Evolutionary conservation across 2,797 vertebrate genomes (phyloP).

Genomic region (Hyperoplus lanceolatus): DNA sequence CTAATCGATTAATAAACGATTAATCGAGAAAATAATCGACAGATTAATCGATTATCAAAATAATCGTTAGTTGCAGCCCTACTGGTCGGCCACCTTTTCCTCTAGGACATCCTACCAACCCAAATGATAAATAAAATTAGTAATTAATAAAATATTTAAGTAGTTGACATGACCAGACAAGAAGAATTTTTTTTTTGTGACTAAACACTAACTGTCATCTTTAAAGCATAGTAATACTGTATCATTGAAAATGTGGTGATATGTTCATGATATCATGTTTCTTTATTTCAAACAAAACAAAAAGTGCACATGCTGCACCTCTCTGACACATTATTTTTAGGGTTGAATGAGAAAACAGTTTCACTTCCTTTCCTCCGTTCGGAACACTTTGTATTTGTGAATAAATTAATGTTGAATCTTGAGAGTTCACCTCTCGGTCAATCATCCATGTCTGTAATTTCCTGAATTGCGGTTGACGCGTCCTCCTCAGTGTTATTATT

Average conservation of each 20-base stretch:
- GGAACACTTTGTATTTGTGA: slow-evolving; percentile 51
- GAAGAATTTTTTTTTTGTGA: neutral
- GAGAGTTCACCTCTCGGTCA: slow-evolving; percentile 22
- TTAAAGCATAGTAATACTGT: neutral
- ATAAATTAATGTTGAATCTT: slow-evolving; percentile 41
- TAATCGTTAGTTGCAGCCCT: no score
- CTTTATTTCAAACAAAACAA: neutral
- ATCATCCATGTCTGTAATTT: slow-evolving; percentile 57
- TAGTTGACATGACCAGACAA: no score
- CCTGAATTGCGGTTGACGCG: slow-evolving; percentile 67
- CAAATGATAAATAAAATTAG: no score
- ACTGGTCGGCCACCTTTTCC: no score
- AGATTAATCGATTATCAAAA: no score
- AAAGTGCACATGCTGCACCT: neutral
- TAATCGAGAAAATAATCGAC: no score
- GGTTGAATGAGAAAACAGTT: neutral
- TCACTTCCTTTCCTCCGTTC: neutral
- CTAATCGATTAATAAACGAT: no score
- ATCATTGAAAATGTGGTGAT: neutral
- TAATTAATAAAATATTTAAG: neutral
- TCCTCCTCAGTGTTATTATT: slow-evolving; percentile 32
- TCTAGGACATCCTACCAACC: no score
- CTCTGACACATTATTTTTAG: neutral
- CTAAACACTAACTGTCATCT: neutral
- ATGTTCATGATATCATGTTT: neutral